Evolutionary conservation across 2,797 vertebrate species (phyloP), one percentile per base, ranked within the genome.

Genomic region (Clarias platycephalus): DNA sequence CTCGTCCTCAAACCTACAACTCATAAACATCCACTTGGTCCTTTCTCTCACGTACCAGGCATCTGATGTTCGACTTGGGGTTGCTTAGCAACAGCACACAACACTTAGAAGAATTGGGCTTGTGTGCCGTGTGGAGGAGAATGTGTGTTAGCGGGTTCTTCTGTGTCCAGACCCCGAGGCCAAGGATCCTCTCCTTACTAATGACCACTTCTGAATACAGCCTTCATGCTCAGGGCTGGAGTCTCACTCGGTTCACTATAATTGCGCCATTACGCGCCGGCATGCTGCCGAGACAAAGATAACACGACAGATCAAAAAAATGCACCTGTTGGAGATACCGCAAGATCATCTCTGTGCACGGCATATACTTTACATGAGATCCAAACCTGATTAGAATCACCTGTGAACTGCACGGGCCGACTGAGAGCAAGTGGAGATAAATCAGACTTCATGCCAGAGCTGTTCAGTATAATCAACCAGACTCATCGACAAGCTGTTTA

Each of bases 21-120:
- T 55, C 70, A 72, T 68, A 71, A 84, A 82, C 57, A 34, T 82
- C 82, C 57, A 90, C 82, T 87, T 82, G 82, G 20, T 62, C 53
- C 64, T 79, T 77, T 85, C 77, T 40, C n/a, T 63, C 67, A 81
- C 53, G 66, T 84, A 55, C 71, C 80, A 83, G 58, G 67, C 83
- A 34, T 72, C 64, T 40, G 70, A 86, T 83, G 66, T 60, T 85
- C 70, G 68, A 78, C 74, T 68, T 37, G 64, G 16, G 70, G 90
- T 91, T 91, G 85, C 90, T 62, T 89, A 83, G 90, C 85, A 91
- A 91, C 90, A 88, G 87, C 89, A 88, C 86, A 86, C 64, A 75
- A 85, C 85, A 85, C 81, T 84, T 83, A 78, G 57, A 74, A 71
- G 60, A 83, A 81, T 68, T 68, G 20, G 75, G 44, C 78, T 78